phyloP scores from a whole-genome alignment of 2,888 invertebrate species.

The Eutolmus rufibarbis region DNA sequence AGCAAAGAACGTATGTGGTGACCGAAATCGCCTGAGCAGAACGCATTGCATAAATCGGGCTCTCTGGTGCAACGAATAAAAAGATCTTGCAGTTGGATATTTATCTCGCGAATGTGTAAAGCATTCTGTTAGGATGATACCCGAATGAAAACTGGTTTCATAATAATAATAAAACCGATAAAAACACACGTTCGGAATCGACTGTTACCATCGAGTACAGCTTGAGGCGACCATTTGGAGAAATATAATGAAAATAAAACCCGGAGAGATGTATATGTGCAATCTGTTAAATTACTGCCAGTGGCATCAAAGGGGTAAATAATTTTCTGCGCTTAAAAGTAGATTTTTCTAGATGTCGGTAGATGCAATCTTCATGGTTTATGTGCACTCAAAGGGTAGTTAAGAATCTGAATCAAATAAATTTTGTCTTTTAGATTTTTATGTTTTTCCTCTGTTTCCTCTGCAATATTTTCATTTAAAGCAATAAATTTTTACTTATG shows the following conservation, averaged over 20 bases:
- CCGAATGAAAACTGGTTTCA: slow-evolving; percentile 17
- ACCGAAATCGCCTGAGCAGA: background rate
- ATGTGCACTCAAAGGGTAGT: background rate
- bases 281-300: background rate
- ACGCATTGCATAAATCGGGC: background rate
- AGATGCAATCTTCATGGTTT: background rate
- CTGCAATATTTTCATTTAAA: background rate
- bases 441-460: background rate
- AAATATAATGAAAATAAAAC: slow-evolving; percentile 1
- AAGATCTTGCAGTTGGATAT: background rate
- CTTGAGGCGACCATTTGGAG: background rate
- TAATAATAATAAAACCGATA: background rate
- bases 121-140: slow-evolving; percentile 13
- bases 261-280: background rate
- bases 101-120: slow-evolving; percentile 1
- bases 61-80: background rate
- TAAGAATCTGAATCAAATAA: background rate
- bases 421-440: background rate
- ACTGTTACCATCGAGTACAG: background rate
- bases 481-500: background rate
- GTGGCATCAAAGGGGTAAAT: background rate
- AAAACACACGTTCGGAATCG: background rate
- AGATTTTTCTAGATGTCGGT: background rate
- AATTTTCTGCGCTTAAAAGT: background rate
- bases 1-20: background rate